Conservation (phyloP, 2,888 invertebrate genomes). For the Xylota sylvarum region DNA sequence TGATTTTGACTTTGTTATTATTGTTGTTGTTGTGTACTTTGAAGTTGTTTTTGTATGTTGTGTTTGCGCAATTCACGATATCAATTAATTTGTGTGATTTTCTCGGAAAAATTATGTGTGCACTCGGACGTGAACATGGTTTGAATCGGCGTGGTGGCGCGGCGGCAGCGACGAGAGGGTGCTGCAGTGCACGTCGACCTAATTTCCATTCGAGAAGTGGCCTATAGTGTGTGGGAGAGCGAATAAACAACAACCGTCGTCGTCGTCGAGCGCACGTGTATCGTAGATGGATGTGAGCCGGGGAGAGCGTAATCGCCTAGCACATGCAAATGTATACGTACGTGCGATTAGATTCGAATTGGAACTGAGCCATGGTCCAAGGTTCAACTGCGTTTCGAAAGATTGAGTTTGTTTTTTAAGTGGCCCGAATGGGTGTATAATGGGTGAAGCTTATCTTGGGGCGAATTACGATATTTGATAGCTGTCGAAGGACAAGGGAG, state of each 20-base stretch:
- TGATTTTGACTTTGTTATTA: constrained; percentile 49
- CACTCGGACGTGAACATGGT: constrained; percentile 71
- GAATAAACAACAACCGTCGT: constrained; percentile 30
- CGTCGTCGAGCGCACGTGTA: constrained; percentile 57
- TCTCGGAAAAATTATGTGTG: constrained; percentile 67
- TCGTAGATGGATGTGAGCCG: constrained; percentile 47
- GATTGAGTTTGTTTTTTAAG: constrained; percentile 10
- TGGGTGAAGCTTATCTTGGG: constrained; percentile 51
- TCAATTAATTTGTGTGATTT: constrained; percentile 76
- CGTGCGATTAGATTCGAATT: constrained; percentile 69
- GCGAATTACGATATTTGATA: constrained; percentile 70
- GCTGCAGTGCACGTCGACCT: constrained; percentile 47
- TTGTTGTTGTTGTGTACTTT: background rate
- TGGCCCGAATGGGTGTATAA: constrained; percentile 10
- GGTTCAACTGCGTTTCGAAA: constrained; percentile 55
- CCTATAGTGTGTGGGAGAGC: constrained; percentile 26
- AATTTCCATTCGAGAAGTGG: constrained; percentile 66
- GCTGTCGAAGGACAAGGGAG: constrained; percentile 54
- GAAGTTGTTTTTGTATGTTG: background rate
- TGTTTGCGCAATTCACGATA: constrained; percentile 72
- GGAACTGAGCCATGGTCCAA: constrained; percentile 70
- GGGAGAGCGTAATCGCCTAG: constrained; percentile 42
- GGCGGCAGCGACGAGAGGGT: constrained; percentile 23
- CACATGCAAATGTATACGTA: constrained; percentile 52
- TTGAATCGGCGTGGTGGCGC: background rate